A percentile compares a stretch with the other conserved stretches of the same genome.
Evolutionary conservation across 2,113 vertebrate species (phyloP).

Genomic region (Perca schrenkii): DNA sequence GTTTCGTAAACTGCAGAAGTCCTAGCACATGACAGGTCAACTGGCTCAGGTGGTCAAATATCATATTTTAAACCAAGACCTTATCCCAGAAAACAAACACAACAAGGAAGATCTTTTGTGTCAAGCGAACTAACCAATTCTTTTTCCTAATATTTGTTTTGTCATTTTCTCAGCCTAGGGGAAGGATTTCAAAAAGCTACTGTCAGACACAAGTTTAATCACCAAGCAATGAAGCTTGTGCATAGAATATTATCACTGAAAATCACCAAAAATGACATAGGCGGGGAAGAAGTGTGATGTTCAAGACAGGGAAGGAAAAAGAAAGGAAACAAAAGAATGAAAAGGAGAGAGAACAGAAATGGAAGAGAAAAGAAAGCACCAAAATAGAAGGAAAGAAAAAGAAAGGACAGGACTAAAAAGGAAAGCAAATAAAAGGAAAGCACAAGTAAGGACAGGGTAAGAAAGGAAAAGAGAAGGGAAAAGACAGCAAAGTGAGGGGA

Average conservation of each 20-base stretch:
- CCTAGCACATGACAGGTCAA: background rate
- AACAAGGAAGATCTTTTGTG: slow-evolving; percentile 16
- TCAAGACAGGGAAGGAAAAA: background rate
- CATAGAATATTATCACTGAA: slow-evolving; percentile 21
- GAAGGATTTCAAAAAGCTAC: slow-evolving; percentile 31
- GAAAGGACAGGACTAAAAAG: background rate
- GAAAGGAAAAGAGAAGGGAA: background rate
- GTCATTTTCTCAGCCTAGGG: slow-evolving; percentile 21
- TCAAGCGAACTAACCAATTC: slow-evolving; percentile 42
- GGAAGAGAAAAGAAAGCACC: background rate
- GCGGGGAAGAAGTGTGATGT: background rate
- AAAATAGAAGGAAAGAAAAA: background rate
- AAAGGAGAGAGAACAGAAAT: background rate
- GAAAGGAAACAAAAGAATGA: background rate
- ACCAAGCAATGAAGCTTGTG: slow-evolving; percentile 8
- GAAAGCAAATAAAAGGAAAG: background rate
- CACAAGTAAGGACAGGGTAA: background rate
- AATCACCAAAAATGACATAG: slow-evolving; percentile 18
- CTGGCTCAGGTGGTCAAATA: slow-evolving; percentile 29
- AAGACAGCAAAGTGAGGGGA: background rate
- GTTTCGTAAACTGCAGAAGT: slow-evolving; percentile 19
- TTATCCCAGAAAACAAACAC: slow-evolving; percentile 12
- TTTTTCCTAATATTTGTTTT: slow-evolving; percentile 44
- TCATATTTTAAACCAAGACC: background rate
- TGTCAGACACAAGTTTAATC: slow-evolving; percentile 45